These are phyloP conservation scores for Cheilinus undulatus DNA, from an alignment of 2,113 vertebrate genomes.

Conservation along the genomic window DNA sequence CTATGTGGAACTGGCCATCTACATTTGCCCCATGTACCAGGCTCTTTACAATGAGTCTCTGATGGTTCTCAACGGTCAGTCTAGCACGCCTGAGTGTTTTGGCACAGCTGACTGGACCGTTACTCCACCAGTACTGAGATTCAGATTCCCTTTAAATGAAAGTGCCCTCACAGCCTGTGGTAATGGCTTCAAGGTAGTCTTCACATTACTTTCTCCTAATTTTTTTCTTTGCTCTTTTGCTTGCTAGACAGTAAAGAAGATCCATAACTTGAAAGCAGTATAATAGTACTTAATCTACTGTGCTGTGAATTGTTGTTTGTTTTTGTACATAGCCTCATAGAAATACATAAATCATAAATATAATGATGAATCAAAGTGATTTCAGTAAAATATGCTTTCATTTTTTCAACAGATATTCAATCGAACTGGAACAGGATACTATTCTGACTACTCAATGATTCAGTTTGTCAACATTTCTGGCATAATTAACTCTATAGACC, in stretches of 20 bases:
- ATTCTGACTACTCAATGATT: slow-evolving; percentile 77
- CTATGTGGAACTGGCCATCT: slow-evolving; percentile 74
- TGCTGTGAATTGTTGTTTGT: too few species aligned
- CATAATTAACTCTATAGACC: slow-evolving; percentile 70
- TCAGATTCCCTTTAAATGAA: slow-evolving; percentile 74
- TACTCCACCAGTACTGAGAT: slow-evolving; percentile 75
- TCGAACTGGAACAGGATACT: slow-evolving; percentile 67
- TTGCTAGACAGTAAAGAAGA: too few species aligned
- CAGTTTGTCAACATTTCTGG: slow-evolving; percentile 82
- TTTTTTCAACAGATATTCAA: slow-evolving; percentile 62
- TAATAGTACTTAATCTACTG: too few species aligned
- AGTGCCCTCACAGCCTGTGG: slow-evolving; percentile 52
- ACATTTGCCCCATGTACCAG: slow-evolving; percentile 81
- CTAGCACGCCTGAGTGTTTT: slow-evolving; percentile 50
- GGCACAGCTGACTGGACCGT: slow-evolving; percentile 63
- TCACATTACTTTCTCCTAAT: neutral
- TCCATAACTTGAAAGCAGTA: too few species aligned
- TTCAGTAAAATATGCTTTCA: too few species aligned
- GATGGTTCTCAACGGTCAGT: slow-evolving; percentile 78
- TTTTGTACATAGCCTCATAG: too few species aligned
- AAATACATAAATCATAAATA: too few species aligned
- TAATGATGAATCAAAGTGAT: too few species aligned
- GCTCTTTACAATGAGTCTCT: slow-evolving; percentile 77
- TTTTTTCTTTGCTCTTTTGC: too few species aligned
- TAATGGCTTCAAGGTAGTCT: slow-evolving; percentile 69